Conservation (phyloP, 2,797 vertebrate species). For the Pelochelys cantorii region DNA sequence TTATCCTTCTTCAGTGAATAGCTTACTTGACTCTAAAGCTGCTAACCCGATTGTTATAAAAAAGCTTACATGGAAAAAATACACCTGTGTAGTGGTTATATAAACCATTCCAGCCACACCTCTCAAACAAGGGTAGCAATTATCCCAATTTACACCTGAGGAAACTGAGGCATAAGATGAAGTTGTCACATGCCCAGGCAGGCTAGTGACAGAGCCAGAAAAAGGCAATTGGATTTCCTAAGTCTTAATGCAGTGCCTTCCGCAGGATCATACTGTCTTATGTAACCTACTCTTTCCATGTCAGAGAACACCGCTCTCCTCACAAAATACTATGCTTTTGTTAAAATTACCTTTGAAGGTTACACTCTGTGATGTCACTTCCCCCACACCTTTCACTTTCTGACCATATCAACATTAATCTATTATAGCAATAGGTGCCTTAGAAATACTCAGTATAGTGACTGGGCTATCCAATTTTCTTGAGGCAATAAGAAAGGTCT, state of each 20-base stretch:
- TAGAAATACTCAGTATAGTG: constrained; percentile 25
- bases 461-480: constrained; percentile 10
- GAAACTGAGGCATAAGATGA: background rate
- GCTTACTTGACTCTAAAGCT: background rate
- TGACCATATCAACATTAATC: background rate
- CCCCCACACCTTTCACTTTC: background rate
- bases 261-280: background rate
- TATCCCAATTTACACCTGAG: background rate
- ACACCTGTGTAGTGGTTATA: background rate
- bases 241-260: background rate
- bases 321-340: background rate
- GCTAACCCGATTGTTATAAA: background rate
- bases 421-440: background rate
- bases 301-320: background rate
- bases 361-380: background rate
- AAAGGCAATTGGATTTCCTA: background rate
- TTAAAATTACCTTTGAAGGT: background rate
- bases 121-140: background rate
- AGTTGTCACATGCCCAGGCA: background rate
- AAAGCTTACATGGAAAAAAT: background rate
- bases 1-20: background rate
- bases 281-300: background rate
- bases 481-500: constrained; percentile 18
- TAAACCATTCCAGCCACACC: background rate
- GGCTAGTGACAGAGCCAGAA: background rate